These are phyloP conservation scores for Drosophila nigritarsus DNA, from an alignment of 2,888 invertebrate genomes.

Conservation along the genomic window DNA sequence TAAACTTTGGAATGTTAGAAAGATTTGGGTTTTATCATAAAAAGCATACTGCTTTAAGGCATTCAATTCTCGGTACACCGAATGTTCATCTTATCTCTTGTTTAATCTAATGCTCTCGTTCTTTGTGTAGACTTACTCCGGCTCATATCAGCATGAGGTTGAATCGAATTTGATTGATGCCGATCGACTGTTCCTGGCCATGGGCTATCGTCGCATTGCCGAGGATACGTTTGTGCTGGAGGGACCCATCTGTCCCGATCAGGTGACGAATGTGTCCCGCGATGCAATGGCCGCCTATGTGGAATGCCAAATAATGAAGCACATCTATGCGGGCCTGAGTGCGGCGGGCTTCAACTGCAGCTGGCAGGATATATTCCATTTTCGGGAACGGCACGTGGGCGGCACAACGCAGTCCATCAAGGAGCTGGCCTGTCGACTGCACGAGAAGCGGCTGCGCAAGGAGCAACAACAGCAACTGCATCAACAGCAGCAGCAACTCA, in stretches of 20 bases:
- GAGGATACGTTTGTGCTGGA: conserved; percentile 87
- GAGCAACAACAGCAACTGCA: conserved; percentile 73
- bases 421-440: conserved; percentile 77
- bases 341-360: conserved; percentile 86
- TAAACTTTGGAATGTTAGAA: background rate
- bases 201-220: conserved; percentile 91
- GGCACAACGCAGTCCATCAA: conserved; percentile 81
- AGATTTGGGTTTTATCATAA: background rate
- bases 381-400: conserved; percentile 83
- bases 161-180: conserved; percentile 92
- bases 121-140: conserved; percentile 90
- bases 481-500: conserved; percentile 58
- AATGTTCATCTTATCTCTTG: background rate
- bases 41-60: background rate
- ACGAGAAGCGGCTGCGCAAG: conserved; percentile 79
- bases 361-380: conserved; percentile 89
- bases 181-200: conserved; percentile 90
- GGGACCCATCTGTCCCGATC: conserved; percentile 92
- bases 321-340: conserved; percentile 90
- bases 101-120: background rate
- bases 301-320: conserved; percentile 93
- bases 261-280: conserved; percentile 91
- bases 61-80: background rate
- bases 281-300: conserved; percentile 94
- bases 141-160: conserved; percentile 95